Base-by-base conservation (phyloP, 2,113 vertebrate species). In the Galeopterus variegatus region DNA sequence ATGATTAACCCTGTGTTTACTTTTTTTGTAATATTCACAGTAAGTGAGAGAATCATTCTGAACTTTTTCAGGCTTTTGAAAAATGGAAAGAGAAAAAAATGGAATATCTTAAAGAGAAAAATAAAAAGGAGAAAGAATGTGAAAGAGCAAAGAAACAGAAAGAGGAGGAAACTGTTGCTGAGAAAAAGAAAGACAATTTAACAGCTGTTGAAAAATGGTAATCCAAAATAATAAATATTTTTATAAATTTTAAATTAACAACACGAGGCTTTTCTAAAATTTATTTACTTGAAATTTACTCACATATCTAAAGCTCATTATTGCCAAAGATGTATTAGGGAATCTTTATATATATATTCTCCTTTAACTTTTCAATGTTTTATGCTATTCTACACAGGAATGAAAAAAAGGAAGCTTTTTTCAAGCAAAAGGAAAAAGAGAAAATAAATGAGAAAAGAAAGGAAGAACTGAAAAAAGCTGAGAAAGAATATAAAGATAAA, bases 191-290 rank as follows among this genome's bases (percentile, higher is more conserved):
- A 97, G 98, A 99, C 33, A 99, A 96, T 95, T 60, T 90, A 41
- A 99, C 98, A 89, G 99, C 99, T 11, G 97, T 99, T 98, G 98
- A 99, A 95, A 98, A 98, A 97, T 99, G 99, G 99, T 99, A 98
- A 97, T 82, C 41, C 50, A 26, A 33, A 81, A 8, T n/a, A 2
- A 31, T n/a, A 60, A n/a, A 13, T 28, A 10, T 60, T 76, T 75
- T 7, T 3, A 24, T 45, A 26, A 36, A 18, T 82, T 77, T 93
- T 45, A 81, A 21, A 17, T 26, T 60, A 33, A 17, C n/a, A 69
- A 5, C 28, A 33, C 24, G 3, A 5, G 41, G 9, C 19, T 79
- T 85, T 56, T 84, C n/a, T 80, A 36, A 75, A 54, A 33, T 94
- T 84, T 41, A 31, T 8, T 85, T 33, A 50, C 21, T 91, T 95